phyloP scores from a whole-genome alignment of 2,113 vertebrate species.

The Paedocypris sp. region DNA sequence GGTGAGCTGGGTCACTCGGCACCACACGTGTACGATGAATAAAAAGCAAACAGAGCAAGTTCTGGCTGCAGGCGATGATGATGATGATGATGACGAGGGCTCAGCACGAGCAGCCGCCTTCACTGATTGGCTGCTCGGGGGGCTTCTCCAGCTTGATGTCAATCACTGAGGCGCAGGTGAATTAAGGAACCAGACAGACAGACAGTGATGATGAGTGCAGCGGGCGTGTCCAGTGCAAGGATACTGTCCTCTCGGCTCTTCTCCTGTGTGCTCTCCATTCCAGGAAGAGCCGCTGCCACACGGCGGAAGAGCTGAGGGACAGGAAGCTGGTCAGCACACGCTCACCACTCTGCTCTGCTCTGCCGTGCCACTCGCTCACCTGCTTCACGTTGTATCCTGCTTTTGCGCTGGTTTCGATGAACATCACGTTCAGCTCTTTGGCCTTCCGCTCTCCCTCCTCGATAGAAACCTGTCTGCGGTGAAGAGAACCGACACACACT shows the following conservation, averaged over 20 bases:
- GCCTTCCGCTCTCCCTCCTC: slow-evolving; percentile 98
- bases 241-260: slow-evolving; percentile 99
- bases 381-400: slow-evolving; percentile 99
- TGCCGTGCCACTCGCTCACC: too few species aligned
- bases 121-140: slow-evolving; percentile 83
- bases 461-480: slow-evolving; percentile 91
- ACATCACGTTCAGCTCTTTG: slow-evolving; percentile 99
- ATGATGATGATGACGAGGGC: slow-evolving; percentile 38
- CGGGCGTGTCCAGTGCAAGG: too few species aligned
- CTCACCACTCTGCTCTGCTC: too few species aligned
- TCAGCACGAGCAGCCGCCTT: slow-evolving; percentile 95
- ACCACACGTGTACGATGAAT: too few species aligned
- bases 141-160: slow-evolving; percentile 96
- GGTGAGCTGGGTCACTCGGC: too few species aligned
- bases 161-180: slow-evolving; percentile 71
- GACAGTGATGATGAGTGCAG: too few species aligned
- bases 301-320: slow-evolving; percentile 86
- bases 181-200: slow-evolving; percentile 68
- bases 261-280: slow-evolving; percentile 97
- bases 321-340: too few species aligned
- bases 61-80: too few species aligned
- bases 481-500: slow-evolving; percentile 49
- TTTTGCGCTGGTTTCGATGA: slow-evolving; percentile 99
- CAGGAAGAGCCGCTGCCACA: slow-evolving; percentile 92
- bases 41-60: too few species aligned